Evolutionary conservation across 2,797 vertebrate genomes (phyloP).

Genomic region (Odontamblyopus lacepedii): DNA sequence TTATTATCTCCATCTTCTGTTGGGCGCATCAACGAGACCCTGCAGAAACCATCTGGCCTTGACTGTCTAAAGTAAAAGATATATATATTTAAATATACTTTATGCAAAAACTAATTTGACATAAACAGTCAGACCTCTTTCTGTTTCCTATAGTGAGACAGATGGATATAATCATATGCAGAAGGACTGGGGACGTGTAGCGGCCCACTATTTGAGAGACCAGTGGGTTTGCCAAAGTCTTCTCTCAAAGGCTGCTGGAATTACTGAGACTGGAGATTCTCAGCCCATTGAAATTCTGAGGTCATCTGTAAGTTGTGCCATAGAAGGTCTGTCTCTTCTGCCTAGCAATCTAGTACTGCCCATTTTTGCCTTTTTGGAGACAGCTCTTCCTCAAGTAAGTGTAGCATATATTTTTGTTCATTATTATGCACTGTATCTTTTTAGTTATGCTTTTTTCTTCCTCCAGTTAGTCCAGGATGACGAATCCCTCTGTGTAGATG

Average conservation of each 20-base stretch:
- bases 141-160: slow-evolving; percentile 66
- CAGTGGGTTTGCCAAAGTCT: slow-evolving; percentile 89
- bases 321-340: slow-evolving; percentile 84
- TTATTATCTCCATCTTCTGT: slow-evolving; percentile 33
- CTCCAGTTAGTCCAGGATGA: slow-evolving; percentile 76
- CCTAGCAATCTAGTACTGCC: slow-evolving; percentile 87
- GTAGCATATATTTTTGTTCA: neutral
- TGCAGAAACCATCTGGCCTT: slow-evolving; percentile 80
- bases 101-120: neutral
- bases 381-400: slow-evolving; percentile 84
- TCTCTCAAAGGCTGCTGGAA: slow-evolving; percentile 64
- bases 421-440: neutral
- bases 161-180: slow-evolving; percentile 64
- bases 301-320: slow-evolving; percentile 68
- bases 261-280: slow-evolving; percentile 38
- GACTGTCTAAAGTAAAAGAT: slow-evolving; percentile 57
- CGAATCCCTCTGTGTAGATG: slow-evolving; percentile 83
- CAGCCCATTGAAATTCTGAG: slow-evolving; percentile 53
- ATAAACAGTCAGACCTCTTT: neutral
- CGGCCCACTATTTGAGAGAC: slow-evolving; percentile 82
- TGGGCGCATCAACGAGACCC: slow-evolving; percentile 70
- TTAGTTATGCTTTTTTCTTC: slow-evolving; percentile 1
- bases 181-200: slow-evolving; percentile 88
- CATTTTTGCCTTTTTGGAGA: slow-evolving; percentile 84
- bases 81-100: neutral